Conservation (phyloP, 1,140 invertebrate species). For the Gryon sp. region DNA sequence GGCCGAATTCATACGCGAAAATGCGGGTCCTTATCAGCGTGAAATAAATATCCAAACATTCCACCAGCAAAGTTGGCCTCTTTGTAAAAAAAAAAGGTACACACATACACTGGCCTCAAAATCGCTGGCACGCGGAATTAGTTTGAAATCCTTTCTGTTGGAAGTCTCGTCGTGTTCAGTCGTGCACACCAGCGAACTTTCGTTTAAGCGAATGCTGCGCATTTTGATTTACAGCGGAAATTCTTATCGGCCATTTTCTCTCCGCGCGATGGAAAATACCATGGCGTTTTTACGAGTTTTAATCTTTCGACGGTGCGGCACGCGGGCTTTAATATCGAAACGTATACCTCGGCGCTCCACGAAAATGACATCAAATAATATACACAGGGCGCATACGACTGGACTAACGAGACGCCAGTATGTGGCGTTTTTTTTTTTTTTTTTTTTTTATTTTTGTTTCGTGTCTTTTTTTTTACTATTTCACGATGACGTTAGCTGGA, state of each 20-base stretch:
- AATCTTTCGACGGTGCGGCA: conserved; percentile 23
- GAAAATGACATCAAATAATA: conserved; percentile 38
- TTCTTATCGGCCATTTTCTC: conserved; percentile 68
- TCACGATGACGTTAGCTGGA: conserved; percentile 2
- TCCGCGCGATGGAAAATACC: conserved; percentile 42
- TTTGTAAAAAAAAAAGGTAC: conserved; percentile 13
- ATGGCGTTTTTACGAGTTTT: conserved; percentile 47
- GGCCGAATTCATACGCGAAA: too few species aligned
- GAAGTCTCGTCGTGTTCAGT: conserved; percentile 49
- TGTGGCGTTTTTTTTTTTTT: conserved; percentile 13
- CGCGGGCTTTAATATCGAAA: conserved; percentile 14
- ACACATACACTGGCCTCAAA: too few species aligned
- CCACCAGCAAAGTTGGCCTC: conserved; percentile 1
- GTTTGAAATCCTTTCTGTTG: conserved; percentile 45
- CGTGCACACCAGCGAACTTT: conserved; percentile 66
- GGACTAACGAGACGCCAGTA: conserved; percentile 30
- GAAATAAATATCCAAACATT: conserved; percentile 44
- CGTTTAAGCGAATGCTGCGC: conserved; percentile 66
- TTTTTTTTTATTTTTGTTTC: conserved; percentile 7
- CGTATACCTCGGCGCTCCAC: not conserved
- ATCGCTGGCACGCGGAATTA: conserved; percentile 25
- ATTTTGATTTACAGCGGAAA: conserved; percentile 69
- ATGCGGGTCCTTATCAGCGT: too few species aligned
- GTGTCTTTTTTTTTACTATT: not conserved
- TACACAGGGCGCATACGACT: conserved; percentile 3